Evolutionary conservation across 1,140 invertebrate species (phyloP), one percentile per base, ranked within the genome.

Genomic region (Spodoptera litura): DNA sequence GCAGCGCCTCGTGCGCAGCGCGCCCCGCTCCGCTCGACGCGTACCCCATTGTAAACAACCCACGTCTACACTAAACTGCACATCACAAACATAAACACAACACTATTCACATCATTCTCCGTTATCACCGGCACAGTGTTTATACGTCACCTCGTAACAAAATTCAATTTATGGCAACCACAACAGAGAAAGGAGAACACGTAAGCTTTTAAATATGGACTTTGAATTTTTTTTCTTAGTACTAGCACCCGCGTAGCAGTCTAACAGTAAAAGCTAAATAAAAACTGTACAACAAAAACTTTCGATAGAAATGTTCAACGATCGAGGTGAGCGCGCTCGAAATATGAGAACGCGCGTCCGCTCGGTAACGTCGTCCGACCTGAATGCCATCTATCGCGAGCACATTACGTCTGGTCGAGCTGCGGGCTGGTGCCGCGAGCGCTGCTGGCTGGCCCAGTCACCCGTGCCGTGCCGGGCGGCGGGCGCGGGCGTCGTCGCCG

Each of bases 1-100:
- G 95, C 70, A 99, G 94, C 75, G 98, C 98, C 91, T 98, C 98
- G 90, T 99, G 98, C 77, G 96, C 96, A 77, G 96, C 96, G 85
- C 97, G 96, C 55, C 98, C 97, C 92, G 98, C 97, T 44, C 98
- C 95, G 87, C 96, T 97, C 83, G 96, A 96, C 59, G 97, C 97
- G 93, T 98, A 98, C 78, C 98, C 97, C 98, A 99, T 99, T 79
- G 79, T 88, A 84, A 86, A 89, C 83, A 85, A 88, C 81, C 75
- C 78, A 87, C 81, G 80, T 79, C 82, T 85, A 85, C 87, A 90
- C 87, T 87, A 89, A 79, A 83, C 78, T 85, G 82, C 89, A 93
- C 91, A 94, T 94, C 85, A 82, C 86, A 91, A 82, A 91, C 87
- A 87, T 90, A 90, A 91, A 93, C 91, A 92, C 91, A 92, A 87